These are phyloP conservation scores for Rhopalosiphum padi DNA, from an alignment of 1,140 invertebrate species.

Conservation along the genomic window DNA sequence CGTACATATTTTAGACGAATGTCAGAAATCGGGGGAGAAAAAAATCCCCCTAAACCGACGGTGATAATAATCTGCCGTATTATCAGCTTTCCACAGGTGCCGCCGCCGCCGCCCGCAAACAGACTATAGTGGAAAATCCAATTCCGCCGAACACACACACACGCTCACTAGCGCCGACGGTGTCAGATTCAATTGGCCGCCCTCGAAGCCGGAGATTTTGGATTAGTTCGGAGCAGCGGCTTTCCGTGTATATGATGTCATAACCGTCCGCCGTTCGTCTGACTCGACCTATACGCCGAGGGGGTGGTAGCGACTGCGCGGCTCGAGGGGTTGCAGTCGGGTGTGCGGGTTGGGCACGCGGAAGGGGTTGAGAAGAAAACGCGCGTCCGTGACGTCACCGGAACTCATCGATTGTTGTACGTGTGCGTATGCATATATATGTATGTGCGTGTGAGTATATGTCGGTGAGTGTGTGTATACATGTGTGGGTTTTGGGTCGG, in stretches of 20 bases:
- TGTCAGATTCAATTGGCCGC: conserved; percentile 27
- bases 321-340: background rate
- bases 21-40: background rate
- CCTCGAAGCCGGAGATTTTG: background rate
- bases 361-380: background rate
- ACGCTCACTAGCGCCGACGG: conserved; percentile 2
- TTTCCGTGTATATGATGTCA: conserved; percentile 32
- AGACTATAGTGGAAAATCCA: background rate
- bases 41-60: background rate
- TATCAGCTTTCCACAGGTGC: conserved; percentile 42
- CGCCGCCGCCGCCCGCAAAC: background rate
- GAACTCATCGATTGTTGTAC: conserved; percentile 32
- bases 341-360: background rate
- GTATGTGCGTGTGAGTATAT: background rate
- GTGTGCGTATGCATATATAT: background rate
- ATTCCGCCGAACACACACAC: background rate
- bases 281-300: background rate
- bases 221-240: background rate
- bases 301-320: background rate
- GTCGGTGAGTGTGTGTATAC: background rate
- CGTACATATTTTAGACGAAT: background rate
- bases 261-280: background rate
- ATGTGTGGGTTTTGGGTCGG: background rate
- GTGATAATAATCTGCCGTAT: background rate
- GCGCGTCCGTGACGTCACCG: conserved; percentile 32